Percentiles rank a stretch among this genome's conserved stretches.
Conservation (phyloP, 2,113 vertebrate species). For the Taurulus bubalis region DNA sequence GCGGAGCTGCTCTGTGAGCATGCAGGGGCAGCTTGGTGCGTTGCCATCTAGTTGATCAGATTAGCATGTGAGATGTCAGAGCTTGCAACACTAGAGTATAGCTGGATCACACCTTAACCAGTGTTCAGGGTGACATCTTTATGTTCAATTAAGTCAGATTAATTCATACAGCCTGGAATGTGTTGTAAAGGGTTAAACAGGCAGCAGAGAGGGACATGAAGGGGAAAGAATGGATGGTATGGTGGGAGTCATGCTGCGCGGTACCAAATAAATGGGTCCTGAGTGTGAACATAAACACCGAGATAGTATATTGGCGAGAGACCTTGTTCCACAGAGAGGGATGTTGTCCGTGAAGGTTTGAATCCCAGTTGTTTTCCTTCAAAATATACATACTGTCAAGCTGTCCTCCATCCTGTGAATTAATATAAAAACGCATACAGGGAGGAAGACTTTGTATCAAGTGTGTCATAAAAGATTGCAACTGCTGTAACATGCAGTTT, state of each 20-base stretch:
- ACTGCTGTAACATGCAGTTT: slow-evolving; percentile 34
- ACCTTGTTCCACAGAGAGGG: slow-evolving; percentile 32
- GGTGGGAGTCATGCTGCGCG: slow-evolving; percentile 30
- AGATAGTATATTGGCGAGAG: slow-evolving; percentile 44
- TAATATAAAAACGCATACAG: slow-evolving; percentile 43
- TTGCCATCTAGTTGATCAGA: slow-evolving; percentile 66
- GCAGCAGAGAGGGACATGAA: slow-evolving; percentile 23
- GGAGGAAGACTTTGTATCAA: slow-evolving; percentile 31
- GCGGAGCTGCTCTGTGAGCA: slow-evolving; percentile 43
- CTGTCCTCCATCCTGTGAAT: slow-evolving; percentile 41
- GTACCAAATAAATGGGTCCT: slow-evolving; percentile 52
- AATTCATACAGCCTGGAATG: slow-evolving; percentile 7
- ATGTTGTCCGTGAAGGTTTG: slow-evolving; percentile 35
- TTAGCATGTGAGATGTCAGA: slow-evolving; percentile 58
- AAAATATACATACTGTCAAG: slow-evolving; percentile 47
- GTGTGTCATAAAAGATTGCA: slow-evolving; percentile 49
- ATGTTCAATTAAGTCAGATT: slow-evolving; percentile 2
- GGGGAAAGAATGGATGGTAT: slow-evolving; percentile 35
- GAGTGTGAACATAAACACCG: slow-evolving; percentile 47
- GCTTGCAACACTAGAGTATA: not conserved
- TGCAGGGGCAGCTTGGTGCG: slow-evolving; percentile 31
- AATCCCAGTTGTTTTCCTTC: slow-evolving; percentile 65
- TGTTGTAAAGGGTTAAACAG: slow-evolving; percentile 13
- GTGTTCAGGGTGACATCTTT: slow-evolving; percentile 21
- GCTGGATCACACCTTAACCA: slow-evolving; percentile 4